phyloP scores from a whole-genome alignment of 2,888 invertebrate species.

The Lasioglossum morio region DNA sequence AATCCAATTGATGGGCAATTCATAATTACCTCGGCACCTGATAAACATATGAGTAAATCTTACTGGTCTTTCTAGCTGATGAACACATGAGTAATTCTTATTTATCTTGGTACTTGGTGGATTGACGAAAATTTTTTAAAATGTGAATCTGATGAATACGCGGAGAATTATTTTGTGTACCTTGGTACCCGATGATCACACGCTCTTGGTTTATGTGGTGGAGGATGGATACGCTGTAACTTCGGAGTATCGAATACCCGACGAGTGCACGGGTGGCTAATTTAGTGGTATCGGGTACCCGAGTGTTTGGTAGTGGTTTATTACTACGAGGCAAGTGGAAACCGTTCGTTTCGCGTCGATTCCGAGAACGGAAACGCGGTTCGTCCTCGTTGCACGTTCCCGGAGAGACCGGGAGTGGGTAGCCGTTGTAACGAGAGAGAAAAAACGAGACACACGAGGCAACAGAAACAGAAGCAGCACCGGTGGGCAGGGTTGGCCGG shows the following conservation, averaged over 20 bases:
- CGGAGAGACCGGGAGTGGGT: not conserved
- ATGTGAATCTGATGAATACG: no score
- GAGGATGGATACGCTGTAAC: not conserved
- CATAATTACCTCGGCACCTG: not conserved
- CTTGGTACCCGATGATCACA: not conserved
- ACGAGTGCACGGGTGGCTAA: not conserved
- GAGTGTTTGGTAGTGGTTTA: not conserved
- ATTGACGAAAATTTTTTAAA: no score
- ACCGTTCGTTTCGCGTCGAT: not conserved
- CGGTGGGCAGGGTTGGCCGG: not conserved
- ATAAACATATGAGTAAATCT: not conserved
- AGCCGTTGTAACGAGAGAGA: constrained; percentile 4
- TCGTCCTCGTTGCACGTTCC: constrained; percentile 3
- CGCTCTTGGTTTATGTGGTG: not conserved
- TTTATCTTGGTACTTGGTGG: no score
- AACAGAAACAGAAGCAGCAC: not conserved
- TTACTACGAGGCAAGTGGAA: not conserved
- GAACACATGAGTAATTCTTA: no score
- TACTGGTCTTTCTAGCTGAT: not conserved
- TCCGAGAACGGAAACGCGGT: constrained; percentile 7
- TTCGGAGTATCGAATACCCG: not conserved
- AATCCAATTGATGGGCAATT: no score
- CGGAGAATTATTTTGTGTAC: not conserved
- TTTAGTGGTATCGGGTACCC: not conserved
- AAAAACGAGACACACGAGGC: not conserved